phyloP scores from a whole-genome alignment of 2,888 invertebrate species.

The Drosophila ustulata region DNA sequence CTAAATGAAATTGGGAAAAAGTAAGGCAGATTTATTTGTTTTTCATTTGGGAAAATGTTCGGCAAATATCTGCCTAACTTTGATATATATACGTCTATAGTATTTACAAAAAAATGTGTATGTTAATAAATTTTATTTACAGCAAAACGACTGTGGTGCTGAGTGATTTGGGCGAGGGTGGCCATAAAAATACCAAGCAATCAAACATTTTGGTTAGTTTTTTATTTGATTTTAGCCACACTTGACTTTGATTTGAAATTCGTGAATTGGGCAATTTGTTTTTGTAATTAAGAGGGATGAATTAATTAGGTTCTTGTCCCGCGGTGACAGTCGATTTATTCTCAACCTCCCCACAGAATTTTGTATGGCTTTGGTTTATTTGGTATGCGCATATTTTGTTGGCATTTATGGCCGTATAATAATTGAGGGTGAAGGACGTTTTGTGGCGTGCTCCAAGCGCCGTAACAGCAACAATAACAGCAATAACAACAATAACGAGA shows the following conservation, averaged over 20 bases:
- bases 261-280: background rate
- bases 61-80: background rate
- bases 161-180: constrained; percentile 44
- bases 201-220: background rate
- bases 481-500: constrained; percentile 27
- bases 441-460: constrained; percentile 67
- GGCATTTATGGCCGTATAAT: constrained; percentile 62
- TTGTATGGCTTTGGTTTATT: constrained; percentile 41
- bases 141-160: constrained; percentile 25
- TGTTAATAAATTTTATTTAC: constrained; percentile 43
- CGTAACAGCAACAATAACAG: constrained; percentile 3
- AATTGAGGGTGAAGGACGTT: constrained; percentile 77
- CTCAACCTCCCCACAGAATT: background rate
- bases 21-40: constrained; percentile 19
- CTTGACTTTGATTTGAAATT: constrained; percentile 11
- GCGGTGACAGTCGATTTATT: constrained; percentile 4
- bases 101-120: constrained; percentile 25
- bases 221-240: constrained; percentile 1
- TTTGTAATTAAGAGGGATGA: background rate
- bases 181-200: constrained; percentile 1
- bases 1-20: constrained; percentile 12
- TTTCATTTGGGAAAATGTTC: constrained; percentile 18
- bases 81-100: background rate
- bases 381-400: constrained; percentile 55
- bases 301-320: background rate